Evolutionary conservation across 1,140 invertebrate genomes (phyloP), one percentile per base, ranked within the genome.

Genomic region (Saccostrea glomerata): DNA sequence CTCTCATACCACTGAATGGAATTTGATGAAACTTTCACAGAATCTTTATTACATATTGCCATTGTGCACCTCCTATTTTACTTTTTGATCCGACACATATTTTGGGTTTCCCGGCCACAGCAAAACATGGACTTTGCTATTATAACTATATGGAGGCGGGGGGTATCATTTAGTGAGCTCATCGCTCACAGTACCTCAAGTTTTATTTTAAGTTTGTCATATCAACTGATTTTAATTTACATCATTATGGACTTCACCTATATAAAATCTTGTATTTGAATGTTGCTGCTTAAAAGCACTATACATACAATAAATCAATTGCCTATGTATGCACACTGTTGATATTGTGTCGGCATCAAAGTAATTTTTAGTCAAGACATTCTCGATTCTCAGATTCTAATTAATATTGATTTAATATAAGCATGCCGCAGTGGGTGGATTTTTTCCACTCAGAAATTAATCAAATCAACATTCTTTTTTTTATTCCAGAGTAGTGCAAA

Each of bases 321-420:
- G 13, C 13, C 23, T 77, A 25, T 36, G 25, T 77, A 77, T 36
- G 25, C 70, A 77, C 30, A 77, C 25, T 77, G 25, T 36, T 25
- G 30, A 36, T 73, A 77, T 77, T 77, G 70, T 36, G 7, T 25
- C 70, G 25, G 70, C 7, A 77, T 77, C 25, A 77, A 77, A 77
- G 25, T 77, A 77, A 77, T 77, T 77, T 77, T 77, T 77, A 77
- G 25, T 77, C 70, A 77, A 77, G 70, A 77, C 25, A 30, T 77
- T 77, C 70, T 36, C 70, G 25, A 36, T 30, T 47, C 47, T 47
- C 47, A 47, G 47, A 47, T 9, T 77, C 9, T 30, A 77, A 77
- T 77, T 77, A 77, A 77, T 77, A 77, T 77, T 77, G 70, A 77
- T 77, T 77, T 13, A 17, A 77, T 77, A 77, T 77, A 77, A 36